phyloP scores from a whole-genome alignment of 2,113 vertebrate species.

The Heterochromis multidens region DNA sequence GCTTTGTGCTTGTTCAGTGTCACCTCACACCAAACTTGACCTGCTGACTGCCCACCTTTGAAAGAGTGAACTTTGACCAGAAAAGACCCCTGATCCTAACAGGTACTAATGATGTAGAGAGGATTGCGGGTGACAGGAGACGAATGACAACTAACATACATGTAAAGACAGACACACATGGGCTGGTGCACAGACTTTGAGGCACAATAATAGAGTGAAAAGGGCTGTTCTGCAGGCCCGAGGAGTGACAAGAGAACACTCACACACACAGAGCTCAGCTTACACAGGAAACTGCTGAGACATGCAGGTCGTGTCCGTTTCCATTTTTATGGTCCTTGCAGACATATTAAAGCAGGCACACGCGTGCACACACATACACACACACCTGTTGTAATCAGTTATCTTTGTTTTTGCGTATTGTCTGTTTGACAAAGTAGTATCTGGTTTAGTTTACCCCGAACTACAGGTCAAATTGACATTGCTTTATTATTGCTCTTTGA shows the following conservation, averaged over 20 bases:
- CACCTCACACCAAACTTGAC: constrained; percentile 60
- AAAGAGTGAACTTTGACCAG: constrained; percentile 61
- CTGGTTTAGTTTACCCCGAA: constrained; percentile 1
- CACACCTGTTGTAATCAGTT: constrained; percentile 25
- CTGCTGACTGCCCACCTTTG: constrained; percentile 54
- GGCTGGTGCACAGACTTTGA: constrained; percentile 23
- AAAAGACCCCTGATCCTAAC: constrained; percentile 66
- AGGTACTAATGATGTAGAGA: constrained; percentile 65
- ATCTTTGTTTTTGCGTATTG: constrained; percentile 14
- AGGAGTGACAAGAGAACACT: constrained; percentile 55
- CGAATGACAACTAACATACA: constrained; percentile 62
- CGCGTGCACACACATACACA: background rate
- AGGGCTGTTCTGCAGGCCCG: constrained; percentile 44
- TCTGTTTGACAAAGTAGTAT: constrained; percentile 31
- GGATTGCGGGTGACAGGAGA: constrained; percentile 64
- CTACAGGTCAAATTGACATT: constrained; percentile 26
- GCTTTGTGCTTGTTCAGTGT: constrained; percentile 64
- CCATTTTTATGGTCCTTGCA: constrained; percentile 60
- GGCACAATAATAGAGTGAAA: constrained; percentile 49
- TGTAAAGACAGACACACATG: constrained; percentile 41
- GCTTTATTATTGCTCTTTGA: constrained; percentile 36
- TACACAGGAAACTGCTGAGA: constrained; percentile 74
- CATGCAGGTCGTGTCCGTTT: constrained; percentile 64
- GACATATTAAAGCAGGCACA: constrained; percentile 26
- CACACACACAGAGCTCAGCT: constrained; percentile 28